Evolutionary conservation across 1,140 invertebrate species (phyloP).

Genomic region (Glomeris maerens): DNA sequence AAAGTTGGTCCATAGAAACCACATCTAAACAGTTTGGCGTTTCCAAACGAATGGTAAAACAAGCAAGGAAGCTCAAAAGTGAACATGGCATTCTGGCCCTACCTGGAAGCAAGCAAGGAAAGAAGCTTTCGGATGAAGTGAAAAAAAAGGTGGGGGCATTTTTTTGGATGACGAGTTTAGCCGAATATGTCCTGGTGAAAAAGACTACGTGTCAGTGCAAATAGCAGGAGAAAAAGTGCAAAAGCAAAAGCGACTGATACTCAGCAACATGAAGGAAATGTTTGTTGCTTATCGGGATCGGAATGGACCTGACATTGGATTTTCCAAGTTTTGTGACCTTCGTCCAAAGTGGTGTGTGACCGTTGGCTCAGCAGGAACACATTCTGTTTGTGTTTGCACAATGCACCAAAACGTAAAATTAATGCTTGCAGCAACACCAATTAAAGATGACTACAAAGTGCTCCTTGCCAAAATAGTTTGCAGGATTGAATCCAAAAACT

Average conservation of each 20-base stretch:
- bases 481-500: too few relatives aligned
- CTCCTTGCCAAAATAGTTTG: background rate
- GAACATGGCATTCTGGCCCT: background rate
- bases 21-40: background rate
- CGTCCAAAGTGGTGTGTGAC: background rate
- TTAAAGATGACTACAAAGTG: background rate
- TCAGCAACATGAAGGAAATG: constrained; percentile 6
- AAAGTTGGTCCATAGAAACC: background rate
- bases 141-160: background rate
- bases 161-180: background rate
- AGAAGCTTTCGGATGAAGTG: background rate
- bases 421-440: background rate
- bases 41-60: constrained; percentile 2
- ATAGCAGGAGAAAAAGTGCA: background rate
- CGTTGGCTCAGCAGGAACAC: background rate
- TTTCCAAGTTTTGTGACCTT: constrained; percentile 4
- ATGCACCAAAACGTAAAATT: constrained; percentile 1
- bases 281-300: background rate
- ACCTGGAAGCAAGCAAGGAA: background rate
- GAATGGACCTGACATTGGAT: constrained; percentile 6
- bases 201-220: background rate
- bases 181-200: background rate
- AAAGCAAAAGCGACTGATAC: constrained; percentile 7
- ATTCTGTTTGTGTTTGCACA: background rate
- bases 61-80: background rate